These are phyloP conservation scores for Oryzias celebensis DNA, from an alignment of 2,113 vertebrate genomes.

Conservation along the genomic window DNA sequence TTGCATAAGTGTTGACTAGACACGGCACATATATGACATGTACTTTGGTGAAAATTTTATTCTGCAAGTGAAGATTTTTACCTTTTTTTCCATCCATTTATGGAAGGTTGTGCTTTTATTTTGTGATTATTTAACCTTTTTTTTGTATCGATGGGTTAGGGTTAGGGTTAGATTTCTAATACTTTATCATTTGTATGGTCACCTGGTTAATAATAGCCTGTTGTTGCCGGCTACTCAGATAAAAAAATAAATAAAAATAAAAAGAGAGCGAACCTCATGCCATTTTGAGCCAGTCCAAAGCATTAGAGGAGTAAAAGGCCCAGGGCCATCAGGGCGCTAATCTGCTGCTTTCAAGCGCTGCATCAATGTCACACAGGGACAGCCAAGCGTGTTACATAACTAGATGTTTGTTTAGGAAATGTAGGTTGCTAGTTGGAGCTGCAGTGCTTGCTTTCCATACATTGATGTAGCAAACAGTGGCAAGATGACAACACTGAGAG, in stretches of 20 bases:
- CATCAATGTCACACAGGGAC: slow-evolving; percentile 60
- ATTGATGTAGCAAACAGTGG: slow-evolving; percentile 42
- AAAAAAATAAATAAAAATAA: slow-evolving; percentile 49
- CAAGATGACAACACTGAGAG: slow-evolving; percentile 44
- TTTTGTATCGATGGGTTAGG: slow-evolving; percentile 3
- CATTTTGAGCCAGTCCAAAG: slow-evolving; percentile 49
- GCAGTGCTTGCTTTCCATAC: slow-evolving; percentile 15
- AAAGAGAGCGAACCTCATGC: slow-evolving; percentile 36
- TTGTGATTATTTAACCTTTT: neutral
- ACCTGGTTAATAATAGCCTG: slow-evolving; percentile 54
- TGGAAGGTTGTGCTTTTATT: too few species aligned
- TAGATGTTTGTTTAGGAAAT: slow-evolving; percentile 59
- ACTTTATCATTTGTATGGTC: slow-evolving; percentile 34
- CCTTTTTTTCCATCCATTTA: too few species aligned
- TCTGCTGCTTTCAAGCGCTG: slow-evolving; percentile 64
- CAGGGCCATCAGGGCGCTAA: slow-evolving; percentile 59
- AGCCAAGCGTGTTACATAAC: slow-evolving; percentile 64
- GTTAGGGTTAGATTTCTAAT: neutral
- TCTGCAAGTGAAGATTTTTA: too few species aligned
- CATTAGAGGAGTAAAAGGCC: slow-evolving; percentile 61
- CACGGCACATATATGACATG: too few species aligned
- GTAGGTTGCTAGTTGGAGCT: slow-evolving; percentile 27
- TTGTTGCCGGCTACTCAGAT: slow-evolving; percentile 43
- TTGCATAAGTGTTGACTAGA: too few species aligned
- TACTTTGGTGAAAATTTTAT: too few species aligned